Percentiles rank a stretch among this genome's conserved stretches.
phyloP scores from a whole-genome alignment of 1,140 invertebrate genomes.

The Drosophila mayri region DNA sequence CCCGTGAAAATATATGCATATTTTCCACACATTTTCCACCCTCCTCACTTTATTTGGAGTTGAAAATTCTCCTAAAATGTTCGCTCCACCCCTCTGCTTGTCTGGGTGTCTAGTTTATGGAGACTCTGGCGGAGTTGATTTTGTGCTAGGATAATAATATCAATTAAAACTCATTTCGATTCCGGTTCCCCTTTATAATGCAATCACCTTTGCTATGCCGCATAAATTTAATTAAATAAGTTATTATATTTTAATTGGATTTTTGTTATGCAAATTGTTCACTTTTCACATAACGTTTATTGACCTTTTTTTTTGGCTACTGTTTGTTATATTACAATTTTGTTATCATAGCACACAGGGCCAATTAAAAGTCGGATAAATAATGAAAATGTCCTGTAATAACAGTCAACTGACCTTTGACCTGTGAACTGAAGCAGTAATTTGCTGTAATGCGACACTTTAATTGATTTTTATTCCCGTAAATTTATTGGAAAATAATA shows the following conservation, averaged over 20 bases:
- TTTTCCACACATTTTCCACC: slow-evolving; percentile 10
- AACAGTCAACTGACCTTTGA: slow-evolving; percentile 38
- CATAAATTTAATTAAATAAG: slow-evolving; percentile 80
- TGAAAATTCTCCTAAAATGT: slow-evolving; percentile 34
- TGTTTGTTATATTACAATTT: background rate
- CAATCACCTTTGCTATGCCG: slow-evolving; percentile 53
- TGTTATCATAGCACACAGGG: slow-evolving; percentile 23
- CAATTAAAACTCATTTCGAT: slow-evolving; percentile 49
- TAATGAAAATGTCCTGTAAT: slow-evolving; percentile 40
- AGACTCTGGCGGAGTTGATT: background rate
- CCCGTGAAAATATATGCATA: slow-evolving; percentile 66
- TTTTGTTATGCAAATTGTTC: slow-evolving; percentile 61
- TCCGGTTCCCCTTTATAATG: slow-evolving; percentile 6
- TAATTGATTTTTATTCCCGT: slow-evolving; percentile 40
- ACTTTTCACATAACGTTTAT: slow-evolving; percentile 32
- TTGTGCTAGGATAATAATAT: slow-evolving; percentile 30
- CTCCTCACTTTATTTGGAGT: slow-evolving; percentile 31
- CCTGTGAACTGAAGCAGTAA: slow-evolving; percentile 39
- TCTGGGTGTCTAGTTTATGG: slow-evolving; percentile 42
- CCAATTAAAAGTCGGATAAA: slow-evolving; percentile 45
- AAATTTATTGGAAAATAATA: slow-evolving; percentile 40
- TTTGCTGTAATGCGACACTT: slow-evolving; percentile 49
- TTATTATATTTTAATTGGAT: slow-evolving; percentile 81
- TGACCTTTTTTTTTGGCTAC: slow-evolving; percentile 15
- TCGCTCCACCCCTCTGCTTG: background rate